A percentile compares a stretch with the other conserved stretches of the same genome.
phyloP scores from a whole-genome alignment of 2,888 invertebrate species.

The Meghimatium bilineatum region DNA sequence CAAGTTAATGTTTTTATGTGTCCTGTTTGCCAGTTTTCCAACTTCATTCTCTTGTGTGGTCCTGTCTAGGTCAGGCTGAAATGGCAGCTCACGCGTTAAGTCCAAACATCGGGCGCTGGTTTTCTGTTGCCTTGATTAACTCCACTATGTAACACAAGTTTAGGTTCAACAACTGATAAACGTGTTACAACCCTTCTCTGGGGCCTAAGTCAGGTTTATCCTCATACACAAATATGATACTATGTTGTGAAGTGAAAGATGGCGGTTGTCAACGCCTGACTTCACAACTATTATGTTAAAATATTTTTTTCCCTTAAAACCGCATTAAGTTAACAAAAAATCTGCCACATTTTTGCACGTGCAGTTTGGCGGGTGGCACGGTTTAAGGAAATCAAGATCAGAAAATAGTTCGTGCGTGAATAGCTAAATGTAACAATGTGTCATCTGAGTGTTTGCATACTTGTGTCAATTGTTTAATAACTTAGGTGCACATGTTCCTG shows the following conservation, averaged over 20 bases:
- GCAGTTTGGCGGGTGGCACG: neutral
- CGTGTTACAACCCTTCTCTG: neutral
- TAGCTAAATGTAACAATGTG: neutral
- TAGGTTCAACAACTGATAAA: neutral
- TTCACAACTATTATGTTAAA: slow-evolving; percentile 11
- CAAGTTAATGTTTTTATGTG: neutral
- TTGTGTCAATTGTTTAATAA: neutral
- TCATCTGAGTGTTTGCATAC: neutral
- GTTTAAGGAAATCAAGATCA: neutral
- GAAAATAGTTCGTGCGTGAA: neutral
- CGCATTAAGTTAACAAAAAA: slow-evolving; percentile 3
- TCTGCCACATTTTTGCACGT: slow-evolving; percentile 15
- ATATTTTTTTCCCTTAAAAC: no score
- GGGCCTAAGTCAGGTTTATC: neutral
- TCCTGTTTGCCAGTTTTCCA: neutral
- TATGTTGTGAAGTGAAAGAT: neutral
- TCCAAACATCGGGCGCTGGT: neutral
- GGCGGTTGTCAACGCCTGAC: neutral
- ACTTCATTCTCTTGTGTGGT: neutral
- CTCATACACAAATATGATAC: neutral
- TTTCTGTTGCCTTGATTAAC: neutral
- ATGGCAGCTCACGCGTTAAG: neutral
- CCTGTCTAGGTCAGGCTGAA: neutral
- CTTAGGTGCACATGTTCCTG: neutral
- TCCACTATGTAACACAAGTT: neutral